Conservation (phyloP, 2,797 vertebrate genomes). For the Melopsittacus undulatus region DNA sequence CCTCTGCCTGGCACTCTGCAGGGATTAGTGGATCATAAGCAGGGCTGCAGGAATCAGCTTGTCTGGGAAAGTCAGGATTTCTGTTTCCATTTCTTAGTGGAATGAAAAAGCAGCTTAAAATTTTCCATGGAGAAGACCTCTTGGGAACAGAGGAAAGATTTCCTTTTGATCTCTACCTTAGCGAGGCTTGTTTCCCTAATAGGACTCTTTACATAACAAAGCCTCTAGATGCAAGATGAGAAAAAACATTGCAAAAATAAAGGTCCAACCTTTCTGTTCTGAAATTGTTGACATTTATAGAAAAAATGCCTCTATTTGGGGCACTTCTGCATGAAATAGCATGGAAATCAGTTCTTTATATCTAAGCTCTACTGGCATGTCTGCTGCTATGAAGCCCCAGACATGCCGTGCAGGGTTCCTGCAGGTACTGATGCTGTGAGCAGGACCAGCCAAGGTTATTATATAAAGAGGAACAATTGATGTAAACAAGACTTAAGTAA, state of each 20-base stretch:
- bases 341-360: background rate
- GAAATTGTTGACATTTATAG: background rate
- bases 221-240: background rate
- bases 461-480: constrained; percentile 26
- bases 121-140: background rate
- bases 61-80: constrained; percentile 43
- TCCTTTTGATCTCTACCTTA: constrained; percentile 25
- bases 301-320: background rate
- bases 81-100: constrained; percentile 19
- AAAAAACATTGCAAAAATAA: background rate
- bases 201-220: background rate
- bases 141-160: background rate
- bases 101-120: constrained; percentile 22
- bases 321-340: background rate
- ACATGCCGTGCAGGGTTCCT: fast-evolving
- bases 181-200: background rate
- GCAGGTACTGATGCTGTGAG: background rate
- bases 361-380: background rate
- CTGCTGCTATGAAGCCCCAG: background rate
- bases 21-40: constrained; percentile 37
- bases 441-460: background rate
- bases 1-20: background rate
- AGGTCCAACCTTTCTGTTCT: background rate
- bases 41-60: constrained; percentile 39
- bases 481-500: constrained; percentile 57